Evolutionary conservation across 2,113 vertebrate species (phyloP), one percentile per base, ranked within the genome.

Genomic region (Dicerorhinus sumatrensis): DNA sequence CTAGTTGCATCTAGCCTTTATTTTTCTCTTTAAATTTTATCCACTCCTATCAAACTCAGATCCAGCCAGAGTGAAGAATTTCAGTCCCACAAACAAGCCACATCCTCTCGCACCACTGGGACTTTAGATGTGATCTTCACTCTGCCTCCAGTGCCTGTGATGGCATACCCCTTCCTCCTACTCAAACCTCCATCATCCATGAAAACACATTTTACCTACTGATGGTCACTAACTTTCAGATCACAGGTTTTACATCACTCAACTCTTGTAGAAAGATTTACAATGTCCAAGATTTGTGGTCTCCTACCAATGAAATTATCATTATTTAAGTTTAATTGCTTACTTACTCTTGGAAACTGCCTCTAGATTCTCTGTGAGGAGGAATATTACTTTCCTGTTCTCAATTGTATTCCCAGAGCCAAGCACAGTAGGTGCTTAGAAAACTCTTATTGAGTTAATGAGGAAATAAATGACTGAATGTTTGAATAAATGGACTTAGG

Each of bases 371-470:
- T 91, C 62, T 89, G 13, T 39, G 12, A 88, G 17, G 20, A 77
- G 3, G 5, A 88, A 46, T 63, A 62, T 42, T 36, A 8, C 21
- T 91, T 92, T 72, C 25, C 63, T 83, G 14, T 83, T 83, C 16
- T 90, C 51, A 54, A 23, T 56, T 81, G 75, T 88, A 31, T 79
- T 88, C 7, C 20, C 8, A 73, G n/a, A 58, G 17, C 14, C 90
- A 85, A 29, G 7, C 25, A 36, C 0, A 6, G 14, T 87, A 76
- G 14, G 23, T 62, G 11, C 60, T 48, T 91, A 69, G 77, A 83
- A 97, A 96, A 65, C 65, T 63, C 11, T 93, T 48, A 16, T 25
- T 69, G 84, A 75, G 13, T 69, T 90, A 69, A 82, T 70, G 31
- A 90, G 31, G 42, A 87, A 82, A 62, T 76, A 6, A 96, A 80